Percentiles rank a stretch among this genome's conserved stretches.
Evolutionary conservation across 2,888 invertebrate species (phyloP).

Genomic region (Nomada goodeniana): DNA sequence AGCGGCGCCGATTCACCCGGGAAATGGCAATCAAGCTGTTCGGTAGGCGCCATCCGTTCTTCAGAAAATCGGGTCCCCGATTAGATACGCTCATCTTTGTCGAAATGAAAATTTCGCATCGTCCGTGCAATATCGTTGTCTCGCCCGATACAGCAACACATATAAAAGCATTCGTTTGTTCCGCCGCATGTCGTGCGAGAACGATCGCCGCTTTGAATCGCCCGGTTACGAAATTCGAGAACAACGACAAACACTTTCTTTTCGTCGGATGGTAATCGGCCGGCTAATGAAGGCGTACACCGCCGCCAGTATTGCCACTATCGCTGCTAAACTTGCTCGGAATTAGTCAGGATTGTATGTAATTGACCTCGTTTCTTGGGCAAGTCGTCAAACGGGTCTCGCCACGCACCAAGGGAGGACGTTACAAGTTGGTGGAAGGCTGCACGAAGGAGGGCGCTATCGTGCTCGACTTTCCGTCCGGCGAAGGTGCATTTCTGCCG

Average conservation of each 20-base stretch:
- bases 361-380: conserved; percentile 74
- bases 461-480: conserved; percentile 32
- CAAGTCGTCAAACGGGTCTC: conserved; percentile 71
- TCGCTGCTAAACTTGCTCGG: conserved; percentile 64
- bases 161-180: background rate
- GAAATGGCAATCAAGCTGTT: background rate
- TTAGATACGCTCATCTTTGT: conserved; percentile 2
- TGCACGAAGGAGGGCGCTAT: conserved; percentile 25
- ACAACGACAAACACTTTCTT: conserved; percentile 51
- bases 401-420: conserved; percentile 55
- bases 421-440: conserved; percentile 47
- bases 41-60: conserved; percentile 36
- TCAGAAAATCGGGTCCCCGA: conserved; percentile 6
- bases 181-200: background rate
- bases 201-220: background rate
- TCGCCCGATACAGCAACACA: background rate
- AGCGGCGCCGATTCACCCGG: conserved; percentile 25
- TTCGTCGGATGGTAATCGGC: conserved; percentile 50
- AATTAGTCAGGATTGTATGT: conserved; percentile 72
- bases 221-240: conserved; percentile 61
- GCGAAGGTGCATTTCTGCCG: conserved; percentile 30
- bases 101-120: too few relatives aligned
- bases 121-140: background rate
- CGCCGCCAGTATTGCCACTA: conserved; percentile 62
- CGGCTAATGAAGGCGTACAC: conserved; percentile 43